Conservation (phyloP, 2,888 invertebrate genomes). For the Phengaris alcon region DNA sequence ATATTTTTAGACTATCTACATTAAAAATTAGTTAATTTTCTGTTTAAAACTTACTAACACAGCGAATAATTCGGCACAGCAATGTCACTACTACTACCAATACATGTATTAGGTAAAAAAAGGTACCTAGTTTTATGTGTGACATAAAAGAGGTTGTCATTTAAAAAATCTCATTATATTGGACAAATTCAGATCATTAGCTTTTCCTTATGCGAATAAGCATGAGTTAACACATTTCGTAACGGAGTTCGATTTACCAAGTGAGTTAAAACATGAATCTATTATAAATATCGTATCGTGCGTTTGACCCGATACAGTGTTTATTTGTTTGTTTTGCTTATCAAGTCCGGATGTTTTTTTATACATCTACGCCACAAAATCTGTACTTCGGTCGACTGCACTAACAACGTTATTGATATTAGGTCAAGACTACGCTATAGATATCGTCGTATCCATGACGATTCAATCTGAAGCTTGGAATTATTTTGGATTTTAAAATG, state of each 20-base stretch:
- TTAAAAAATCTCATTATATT: background rate
- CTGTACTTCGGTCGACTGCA: conserved; percentile 66
- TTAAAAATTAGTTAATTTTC: too few species aligned
- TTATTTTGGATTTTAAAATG: background rate
- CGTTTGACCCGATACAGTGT: conserved; percentile 74
- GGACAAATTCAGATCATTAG: background rate
- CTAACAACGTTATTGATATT: conserved; percentile 65
- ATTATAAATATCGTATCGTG: conserved; percentile 70
- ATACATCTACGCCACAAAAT: conserved; percentile 74
- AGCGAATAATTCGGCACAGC: too few species aligned
- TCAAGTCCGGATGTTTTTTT: conserved; percentile 79
- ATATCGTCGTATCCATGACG: background rate
- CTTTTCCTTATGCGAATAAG: background rate
- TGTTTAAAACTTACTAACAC: too few species aligned
- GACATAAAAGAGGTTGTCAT: too few species aligned
- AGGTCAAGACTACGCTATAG: conserved; percentile 67
- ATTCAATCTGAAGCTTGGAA: background rate
- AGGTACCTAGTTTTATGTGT: too few species aligned
- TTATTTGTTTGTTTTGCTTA: conserved; percentile 77
- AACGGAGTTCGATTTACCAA: conserved; percentile 1
- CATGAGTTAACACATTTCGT: conserved; percentile 21
- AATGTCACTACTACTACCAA: too few species aligned
- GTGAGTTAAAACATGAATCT: conserved; percentile 40
- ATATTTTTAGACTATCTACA: too few species aligned
- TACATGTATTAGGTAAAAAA: too few species aligned